A percentile compares a stretch with the other conserved stretches of the same genome.
Conservation (phyloP, 2,797 vertebrate species). For the Tolypeutes matacus region DNA sequence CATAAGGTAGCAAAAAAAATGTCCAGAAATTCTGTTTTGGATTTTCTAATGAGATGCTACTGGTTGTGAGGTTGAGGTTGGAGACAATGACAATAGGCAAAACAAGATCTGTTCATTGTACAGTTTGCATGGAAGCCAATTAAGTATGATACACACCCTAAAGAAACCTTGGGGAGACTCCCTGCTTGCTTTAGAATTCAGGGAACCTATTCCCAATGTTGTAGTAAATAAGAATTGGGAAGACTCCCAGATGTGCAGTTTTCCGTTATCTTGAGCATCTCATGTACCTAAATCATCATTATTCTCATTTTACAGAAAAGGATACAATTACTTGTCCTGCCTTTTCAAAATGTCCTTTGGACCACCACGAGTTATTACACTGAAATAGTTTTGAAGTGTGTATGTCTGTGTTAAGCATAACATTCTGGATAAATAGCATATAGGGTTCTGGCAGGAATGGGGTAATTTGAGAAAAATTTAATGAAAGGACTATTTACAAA, state of each 20-base stretch:
- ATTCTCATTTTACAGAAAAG: neutral
- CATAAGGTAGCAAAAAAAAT: neutral
- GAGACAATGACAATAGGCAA: neutral
- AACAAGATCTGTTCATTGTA: neutral
- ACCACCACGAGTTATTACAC: neutral
- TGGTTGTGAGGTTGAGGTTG: neutral
- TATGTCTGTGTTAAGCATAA: neutral
- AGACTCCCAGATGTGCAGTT: neutral
- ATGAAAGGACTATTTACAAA: neutral
- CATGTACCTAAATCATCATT: neutral
- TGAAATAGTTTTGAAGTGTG: neutral
- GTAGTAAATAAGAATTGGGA: neutral
- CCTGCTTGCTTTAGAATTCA: conserved; percentile 9
- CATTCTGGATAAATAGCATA: neutral
- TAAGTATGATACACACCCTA: neutral
- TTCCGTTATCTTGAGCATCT: neutral
- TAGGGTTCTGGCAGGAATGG: neutral
- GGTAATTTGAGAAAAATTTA: neutral
- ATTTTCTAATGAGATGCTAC: conserved; percentile 12
- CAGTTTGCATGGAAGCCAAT: neutral
- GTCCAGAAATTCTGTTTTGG: conserved; percentile 53
- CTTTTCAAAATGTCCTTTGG: neutral
- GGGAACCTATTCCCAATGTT: neutral
- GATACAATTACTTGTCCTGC: neutral
- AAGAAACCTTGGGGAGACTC: conserved; percentile 7